Conservation (phyloP, 2,888 invertebrate genomes). For the Cantharis flavilabris region DNA sequence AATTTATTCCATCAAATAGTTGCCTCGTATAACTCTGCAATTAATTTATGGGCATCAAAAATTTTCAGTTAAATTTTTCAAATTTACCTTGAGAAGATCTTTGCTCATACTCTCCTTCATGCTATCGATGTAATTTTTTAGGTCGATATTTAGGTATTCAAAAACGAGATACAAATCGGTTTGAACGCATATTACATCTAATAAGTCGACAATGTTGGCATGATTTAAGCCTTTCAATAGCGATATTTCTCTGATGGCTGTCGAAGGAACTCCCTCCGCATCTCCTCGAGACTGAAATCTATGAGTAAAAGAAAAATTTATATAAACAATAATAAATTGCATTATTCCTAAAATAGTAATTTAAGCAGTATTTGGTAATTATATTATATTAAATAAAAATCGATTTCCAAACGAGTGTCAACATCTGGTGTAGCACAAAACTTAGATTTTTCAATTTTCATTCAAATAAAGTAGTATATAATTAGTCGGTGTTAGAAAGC, state of each 20-base stretch:
- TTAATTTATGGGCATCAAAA: conserved; percentile 3
- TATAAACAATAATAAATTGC: background rate
- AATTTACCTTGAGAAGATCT: conserved; percentile 68
- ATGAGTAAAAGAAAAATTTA: background rate
- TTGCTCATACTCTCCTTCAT: conserved; percentile 65
- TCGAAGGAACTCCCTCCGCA: conserved; percentile 96
- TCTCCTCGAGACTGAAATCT: conserved; percentile 56
- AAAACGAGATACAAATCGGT: conserved; percentile 90
- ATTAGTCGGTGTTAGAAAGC: conserved; percentile 39
- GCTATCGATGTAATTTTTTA: conserved; percentile 86
- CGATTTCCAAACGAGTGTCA: background rate
- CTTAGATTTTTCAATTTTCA: background rate
- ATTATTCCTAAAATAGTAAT: background rate
- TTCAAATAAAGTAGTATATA: background rate
- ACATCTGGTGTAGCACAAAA: background rate
- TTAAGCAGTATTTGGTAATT: background rate
- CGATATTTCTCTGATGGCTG: conserved; percentile 95
- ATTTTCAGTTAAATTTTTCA: conserved; percentile 9
- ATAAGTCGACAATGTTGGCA: conserved; percentile 85
- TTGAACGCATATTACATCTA: conserved; percentile 87
- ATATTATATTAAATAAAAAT: background rate
- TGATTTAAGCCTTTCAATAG: conserved; percentile 88
- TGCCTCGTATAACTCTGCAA: conserved; percentile 81
- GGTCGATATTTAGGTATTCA: conserved; percentile 91
- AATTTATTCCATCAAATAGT: conserved; percentile 83